Evolutionary conservation across 2,797 vertebrate genomes (phyloP), one percentile per base, ranked within the genome.

Genomic region (Hybognathus amarus): DNA sequence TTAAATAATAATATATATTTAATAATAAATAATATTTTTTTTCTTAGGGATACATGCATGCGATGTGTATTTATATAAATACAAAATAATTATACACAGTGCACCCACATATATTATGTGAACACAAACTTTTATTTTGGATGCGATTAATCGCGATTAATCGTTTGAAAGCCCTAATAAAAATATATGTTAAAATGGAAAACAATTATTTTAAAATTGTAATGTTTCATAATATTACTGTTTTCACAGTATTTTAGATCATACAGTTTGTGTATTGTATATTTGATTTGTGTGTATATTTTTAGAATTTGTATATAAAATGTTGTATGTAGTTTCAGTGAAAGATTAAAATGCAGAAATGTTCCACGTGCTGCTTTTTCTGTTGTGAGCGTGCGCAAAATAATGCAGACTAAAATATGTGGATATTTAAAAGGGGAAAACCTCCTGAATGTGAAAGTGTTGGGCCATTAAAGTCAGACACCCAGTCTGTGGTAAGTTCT

Each of bases 401-500:
- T 68, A 83, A 83, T 80, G 67, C 73, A 84, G 74, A 82, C 73
- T 85, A 75, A 86, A 76, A 73, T 56, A 73, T 85, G 83, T 78
- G 63, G 45, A 79, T 85, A 47, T 86, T 86, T 80, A 84, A 80
- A 80, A 82, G 81, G 70, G 82, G 47, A 83, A 89, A 79, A 64
- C 70, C 86, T 82, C n/a, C 75, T 82, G 61, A 84, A 87, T 79
- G 85, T 88, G 74, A 84, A n/a, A 83, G 80, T 85, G 63, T 83
- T 86, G 66, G 59, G 50, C 87, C 84, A 87, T 88, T 88, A 87
- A 85, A 88, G 84, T 87, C 85, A 86, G 83, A 87, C 88, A 71
- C 83, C 50, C 83, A 80, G 87, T 80, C 80, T 88, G 80, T 87
- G 77, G 83, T 70, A 82, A 86, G 81, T 83, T 86, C 83, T 86